Evolutionary conservation across 2,113 vertebrate species (phyloP), one percentile per base, ranked within the genome.

Genomic region (Haemorhous mexicanus): DNA sequence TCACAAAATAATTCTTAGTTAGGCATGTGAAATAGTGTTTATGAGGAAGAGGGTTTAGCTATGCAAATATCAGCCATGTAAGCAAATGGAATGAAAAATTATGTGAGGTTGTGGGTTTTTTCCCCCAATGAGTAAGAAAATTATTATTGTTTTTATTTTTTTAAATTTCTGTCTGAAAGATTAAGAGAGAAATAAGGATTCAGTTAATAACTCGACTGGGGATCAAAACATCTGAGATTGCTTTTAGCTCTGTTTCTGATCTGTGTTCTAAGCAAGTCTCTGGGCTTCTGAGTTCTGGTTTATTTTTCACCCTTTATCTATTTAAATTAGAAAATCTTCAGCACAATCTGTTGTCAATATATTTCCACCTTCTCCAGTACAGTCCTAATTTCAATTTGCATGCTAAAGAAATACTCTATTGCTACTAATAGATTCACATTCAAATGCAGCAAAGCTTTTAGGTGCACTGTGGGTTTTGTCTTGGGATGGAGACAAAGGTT

Each of bases 1-100:
- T 96, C 95, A 94, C 66, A 85, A 93, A 95, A 94, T 93, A 96
- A 96, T 91, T 96, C 95, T 91, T 96, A 88, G 89, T 96, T 96
- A 96, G 90, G 63, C 66, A 72, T 95, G 58, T 87, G 35, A 91
- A 94, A 83, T 87, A 79, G 14, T 35, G 55, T 80, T 84, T 78
- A 93, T 83, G 84, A 90, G 61, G 53, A 46, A 93, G 63, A 90
- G 26, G 26, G 24, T 79, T 78, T 74, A 78, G 56, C 37, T 78
- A 70, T 69, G 41, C 53, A 97, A 91, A 88, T 84, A 84, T 79
- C 41, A 90, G 53, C 55, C n/a, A 58, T 56, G 13, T 77, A 81
- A 93, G 55, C 18, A 82, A 95, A 92, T 82, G 22, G 49, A 92
- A 93, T 53, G 46, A 91, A 76, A 89, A 83, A 56, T 44, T 49